A percentile compares a stretch with the other conserved stretches of the same genome.
phyloP scores from a whole-genome alignment of 2,888 invertebrate genomes.

The Troides aeacus region DNA sequence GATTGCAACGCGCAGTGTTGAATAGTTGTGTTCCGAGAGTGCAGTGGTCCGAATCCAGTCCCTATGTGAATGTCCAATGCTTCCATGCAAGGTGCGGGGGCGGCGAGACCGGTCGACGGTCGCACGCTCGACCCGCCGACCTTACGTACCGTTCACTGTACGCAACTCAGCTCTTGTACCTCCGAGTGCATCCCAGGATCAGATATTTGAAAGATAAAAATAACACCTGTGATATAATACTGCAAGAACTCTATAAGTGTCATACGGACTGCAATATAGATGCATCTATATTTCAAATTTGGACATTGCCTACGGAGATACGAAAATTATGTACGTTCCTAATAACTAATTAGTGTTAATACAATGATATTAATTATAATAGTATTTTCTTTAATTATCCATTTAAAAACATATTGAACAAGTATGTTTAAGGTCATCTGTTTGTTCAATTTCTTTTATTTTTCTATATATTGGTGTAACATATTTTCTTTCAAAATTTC shows the following conservation, averaged over 20 bases:
- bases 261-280: conserved; percentile 37
- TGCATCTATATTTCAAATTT: conserved; percentile 27
- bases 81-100: conserved; percentile 58
- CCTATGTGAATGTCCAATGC: conserved; percentile 49
- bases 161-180: conserved; percentile 60
- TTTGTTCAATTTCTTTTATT: neutral
- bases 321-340: conserved; percentile 40
- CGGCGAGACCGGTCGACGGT: conserved; percentile 68
- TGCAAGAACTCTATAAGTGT: conserved; percentile 35
- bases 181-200: conserved; percentile 58
- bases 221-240: conserved; percentile 33
- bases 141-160: conserved; percentile 77
- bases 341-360: neutral
- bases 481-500: neutral
- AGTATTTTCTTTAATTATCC: neutral
- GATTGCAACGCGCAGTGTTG: conserved; percentile 40
- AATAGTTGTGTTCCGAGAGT: conserved; percentile 38
- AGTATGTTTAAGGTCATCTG: neutral
- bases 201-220: conserved; percentile 42
- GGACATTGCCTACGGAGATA: conserved; percentile 30
- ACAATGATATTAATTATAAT: neutral
- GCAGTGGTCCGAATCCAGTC: conserved; percentile 34
- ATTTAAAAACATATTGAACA: neutral
- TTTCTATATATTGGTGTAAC: too few species aligned
- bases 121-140: conserved; percentile 75